Evolutionary conservation across 2,113 vertebrate species (phyloP).

Genomic region (Stomatorhinus ivindoensis): DNA sequence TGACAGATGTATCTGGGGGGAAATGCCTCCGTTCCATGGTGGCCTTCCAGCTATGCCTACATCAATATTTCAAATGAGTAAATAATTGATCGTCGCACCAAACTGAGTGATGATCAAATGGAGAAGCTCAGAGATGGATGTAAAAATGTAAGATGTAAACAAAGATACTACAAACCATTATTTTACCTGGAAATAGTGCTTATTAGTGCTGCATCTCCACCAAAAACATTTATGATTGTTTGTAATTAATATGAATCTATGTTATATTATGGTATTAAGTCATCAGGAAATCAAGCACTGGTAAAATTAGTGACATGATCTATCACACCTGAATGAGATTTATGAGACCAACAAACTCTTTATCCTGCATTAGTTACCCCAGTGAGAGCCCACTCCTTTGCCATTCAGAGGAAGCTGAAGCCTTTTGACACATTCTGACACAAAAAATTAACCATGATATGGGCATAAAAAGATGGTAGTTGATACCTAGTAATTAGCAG

Average conservation of each 20-base stretch:
- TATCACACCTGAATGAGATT: background rate
- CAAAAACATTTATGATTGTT: conserved; percentile 35
- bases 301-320: background rate
- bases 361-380: background rate
- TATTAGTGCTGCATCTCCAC: background rate
- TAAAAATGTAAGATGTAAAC: conserved; percentile 55
- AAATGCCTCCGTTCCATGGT: conserved; percentile 40
- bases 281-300: conserved; percentile 15
- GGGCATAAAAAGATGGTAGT: background rate
- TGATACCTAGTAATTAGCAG: background rate
- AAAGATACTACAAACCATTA: conserved; percentile 50
- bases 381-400: background rate
- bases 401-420: background rate
- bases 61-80: conserved; percentile 63
- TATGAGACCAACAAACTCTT: background rate
- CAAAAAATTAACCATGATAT: background rate
- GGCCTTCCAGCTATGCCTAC: conserved; percentile 36
- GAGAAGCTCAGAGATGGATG: conserved; percentile 50
- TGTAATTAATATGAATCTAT: conserved; percentile 21
- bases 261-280: conserved; percentile 32
- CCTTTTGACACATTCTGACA: background rate
- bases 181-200: conserved; percentile 45
- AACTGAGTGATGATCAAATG: conserved; percentile 63
- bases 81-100: conserved; percentile 66
- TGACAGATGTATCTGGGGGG: conserved; percentile 41